Evolutionary conservation across 2,888 invertebrate species (phyloP), one percentile per base, ranked within the genome.

Genomic region (Arge pagana): DNA sequence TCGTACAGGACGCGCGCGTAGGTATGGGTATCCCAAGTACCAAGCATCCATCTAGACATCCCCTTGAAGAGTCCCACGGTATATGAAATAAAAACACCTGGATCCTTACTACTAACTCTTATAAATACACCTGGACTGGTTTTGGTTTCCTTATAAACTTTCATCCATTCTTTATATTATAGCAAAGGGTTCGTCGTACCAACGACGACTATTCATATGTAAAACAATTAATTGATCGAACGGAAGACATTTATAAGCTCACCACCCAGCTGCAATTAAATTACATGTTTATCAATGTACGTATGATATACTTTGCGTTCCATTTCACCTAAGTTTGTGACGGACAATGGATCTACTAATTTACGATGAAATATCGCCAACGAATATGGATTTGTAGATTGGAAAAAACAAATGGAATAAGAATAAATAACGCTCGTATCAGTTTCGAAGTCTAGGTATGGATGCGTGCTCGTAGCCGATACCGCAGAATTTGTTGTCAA

Each of bases 91-190:
- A 70, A 70, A 70, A 66, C 65, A 70, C 69, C 69, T 69, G 69
- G 69, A 66, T 61, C 55, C 57, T 58, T 58, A 48, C 50, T 51
- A 28, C 45, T 40, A 50, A 33, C 58, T 36, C 41, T 49, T 43
- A 26, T 40, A 41, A 6, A 48, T 54, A 52, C 26, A 28, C 23
- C 11, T 24, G 56, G 62, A 69, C 69, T 69, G 62, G 56, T 53
- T 45, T 52, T 52, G 39, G 52, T 55, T 67, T 68, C 68, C 68
- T 71, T 70, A 72, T 70, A 71, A 72, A 72, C 67, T 72, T 74
- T 71, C 72, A 72, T 71, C 72, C 68, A 69, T 71, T 70, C 70
- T 72, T 69, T 67, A 65, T 69, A 69, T 70, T 67, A 66, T 62
- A 64, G 64, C 68, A 68, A 68, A 70, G 67, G 71, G 69, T 66